Base-by-base conservation (phyloP, 1,140 invertebrate genomes). In the Bombus confusus region DNA sequence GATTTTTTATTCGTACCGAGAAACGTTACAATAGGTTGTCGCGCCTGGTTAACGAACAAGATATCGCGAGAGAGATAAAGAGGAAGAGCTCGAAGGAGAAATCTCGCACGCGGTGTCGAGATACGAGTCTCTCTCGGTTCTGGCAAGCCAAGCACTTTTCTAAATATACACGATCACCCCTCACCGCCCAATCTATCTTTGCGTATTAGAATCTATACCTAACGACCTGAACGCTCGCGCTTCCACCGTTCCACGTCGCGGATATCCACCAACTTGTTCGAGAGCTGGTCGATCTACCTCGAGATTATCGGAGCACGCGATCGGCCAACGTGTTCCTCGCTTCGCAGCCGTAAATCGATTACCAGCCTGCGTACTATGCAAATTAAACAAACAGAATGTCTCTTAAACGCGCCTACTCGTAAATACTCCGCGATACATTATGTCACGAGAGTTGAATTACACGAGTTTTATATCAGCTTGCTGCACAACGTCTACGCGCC, bases 101-200 rank as follows among this genome's bases (percentile, higher is more conserved):
- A 89, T 92, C 86, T 88, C 84, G 74, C 85, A 74, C 74, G 72
- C 86, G 74, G 76, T 75, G 37, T 78, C 74, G 69, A 86, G 87
- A 90, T 86, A 68, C 81, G 85, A 91, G 85, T 88, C 87, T 91
- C 87, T 91, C 92, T 94, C 90, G 92, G 93, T 93, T 95, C 94
- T 95, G 95, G 95, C 94, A 94, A 95, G 93, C 93, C 87, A 90
- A 92, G 88, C 90, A 93, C 92, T 95, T 93, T 94, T 95, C 94
- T 95, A 95, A 95, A 95, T 95, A 94, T 95, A 95, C 88, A 90
- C 91, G 85, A 92, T 93, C 92, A 89, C 93, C 93, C 94, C 94
- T 94, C 94, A 94, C 94, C 93, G 92, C 92, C 93, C 88, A 92
- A 93, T 95, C 94, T 95, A 95, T 95, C 95, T 95, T 95, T 95